Percentiles rank a stretch among this genome's conserved stretches.
Evolutionary conservation across 1,140 invertebrate species (phyloP).

Genomic region (Drosophila busckii): DNA sequence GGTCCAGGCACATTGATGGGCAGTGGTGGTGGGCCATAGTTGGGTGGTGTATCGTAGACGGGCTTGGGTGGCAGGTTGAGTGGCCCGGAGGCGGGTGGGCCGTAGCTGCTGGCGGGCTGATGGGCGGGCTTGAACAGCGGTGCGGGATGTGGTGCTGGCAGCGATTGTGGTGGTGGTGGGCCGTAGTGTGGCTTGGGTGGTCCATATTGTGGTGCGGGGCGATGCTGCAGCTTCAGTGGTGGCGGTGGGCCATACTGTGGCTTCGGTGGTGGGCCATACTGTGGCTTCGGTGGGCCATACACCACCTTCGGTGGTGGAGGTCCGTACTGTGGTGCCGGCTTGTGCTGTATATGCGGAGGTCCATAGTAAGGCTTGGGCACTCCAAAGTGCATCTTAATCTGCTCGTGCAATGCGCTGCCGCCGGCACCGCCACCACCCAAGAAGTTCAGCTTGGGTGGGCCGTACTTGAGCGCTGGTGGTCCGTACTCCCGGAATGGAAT

Average conservation of each 20-base stretch:
- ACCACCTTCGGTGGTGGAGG: conserved; percentile 59
- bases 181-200: conserved; percentile 72
- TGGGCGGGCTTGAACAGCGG: conserved; percentile 59
- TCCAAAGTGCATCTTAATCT: conserved; percentile 74
- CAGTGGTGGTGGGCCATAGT: conserved; percentile 60
- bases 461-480: conserved; percentile 65
- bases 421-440: conserved; percentile 68
- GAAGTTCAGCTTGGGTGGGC: conserved; percentile 64
- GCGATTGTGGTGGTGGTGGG: conserved; percentile 67
- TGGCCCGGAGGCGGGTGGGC: conserved; percentile 73
- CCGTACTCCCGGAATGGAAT: conserved; percentile 70
- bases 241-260: conserved; percentile 79
- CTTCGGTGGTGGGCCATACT: conserved; percentile 79
- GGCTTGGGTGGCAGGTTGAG: conserved; percentile 56
- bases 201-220: conserved; percentile 78
- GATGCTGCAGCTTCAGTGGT: conserved; percentile 79
- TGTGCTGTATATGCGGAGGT: conserved; percentile 77
- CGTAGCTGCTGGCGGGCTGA: conserved; percentile 70
- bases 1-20: conserved; percentile 47
- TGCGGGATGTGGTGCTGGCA: conserved; percentile 70
- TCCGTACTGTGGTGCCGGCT: conserved; percentile 61
- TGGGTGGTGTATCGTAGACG: conserved; percentile 67
- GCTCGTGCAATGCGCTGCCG: conserved; percentile 49
- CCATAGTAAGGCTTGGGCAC: conserved; percentile 79
- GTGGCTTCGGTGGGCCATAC: conserved; percentile 77